Conservation (phyloP, 1,140 invertebrate genomes). For the Drosophila virilis region DNA sequence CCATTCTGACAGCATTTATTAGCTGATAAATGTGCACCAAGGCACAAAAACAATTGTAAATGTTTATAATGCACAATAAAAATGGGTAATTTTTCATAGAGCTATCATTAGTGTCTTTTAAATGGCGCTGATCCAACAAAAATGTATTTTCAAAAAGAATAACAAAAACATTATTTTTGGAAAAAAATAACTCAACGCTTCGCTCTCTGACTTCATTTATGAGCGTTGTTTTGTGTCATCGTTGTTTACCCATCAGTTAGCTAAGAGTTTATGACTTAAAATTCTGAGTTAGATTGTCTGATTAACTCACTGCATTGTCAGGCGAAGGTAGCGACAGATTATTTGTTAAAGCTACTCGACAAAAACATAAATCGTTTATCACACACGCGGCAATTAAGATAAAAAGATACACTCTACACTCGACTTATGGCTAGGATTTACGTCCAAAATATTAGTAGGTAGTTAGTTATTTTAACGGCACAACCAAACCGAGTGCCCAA, state of each 20-base stretch:
- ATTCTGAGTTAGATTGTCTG: conserved; percentile 5
- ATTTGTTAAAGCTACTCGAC: conserved; percentile 66
- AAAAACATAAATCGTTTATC: conserved; percentile 68
- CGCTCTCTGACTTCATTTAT: too few relatives aligned
- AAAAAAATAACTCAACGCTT: too few relatives aligned
- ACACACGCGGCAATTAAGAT: conserved; percentile 42
- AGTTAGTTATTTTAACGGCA: background rate
- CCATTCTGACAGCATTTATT: conserved; percentile 11
- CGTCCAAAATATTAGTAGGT: conserved; percentile 5
- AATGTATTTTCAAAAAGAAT: background rate
- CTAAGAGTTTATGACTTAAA: conserved; percentile 48
- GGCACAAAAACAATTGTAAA: conserved; percentile 51
- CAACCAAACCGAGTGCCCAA: conserved; percentile 45
- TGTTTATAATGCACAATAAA: conserved; percentile 13
- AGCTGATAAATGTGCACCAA: conserved; percentile 34
- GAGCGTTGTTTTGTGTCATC: conserved; percentile 19
- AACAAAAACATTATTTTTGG: too few relatives aligned
- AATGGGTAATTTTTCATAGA: conserved; percentile 5
- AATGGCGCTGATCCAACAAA: background rate
- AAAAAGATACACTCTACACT: conserved; percentile 9
- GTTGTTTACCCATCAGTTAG: conserved; percentile 43
- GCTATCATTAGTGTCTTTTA: conserved; percentile 3
- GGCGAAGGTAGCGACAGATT: conserved; percentile 40
- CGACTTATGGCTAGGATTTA: conserved; percentile 2
- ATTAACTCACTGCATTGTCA: conserved; percentile 67